Conservation (phyloP, 2,113 vertebrate genomes). For the Taxidea taxus region DNA sequence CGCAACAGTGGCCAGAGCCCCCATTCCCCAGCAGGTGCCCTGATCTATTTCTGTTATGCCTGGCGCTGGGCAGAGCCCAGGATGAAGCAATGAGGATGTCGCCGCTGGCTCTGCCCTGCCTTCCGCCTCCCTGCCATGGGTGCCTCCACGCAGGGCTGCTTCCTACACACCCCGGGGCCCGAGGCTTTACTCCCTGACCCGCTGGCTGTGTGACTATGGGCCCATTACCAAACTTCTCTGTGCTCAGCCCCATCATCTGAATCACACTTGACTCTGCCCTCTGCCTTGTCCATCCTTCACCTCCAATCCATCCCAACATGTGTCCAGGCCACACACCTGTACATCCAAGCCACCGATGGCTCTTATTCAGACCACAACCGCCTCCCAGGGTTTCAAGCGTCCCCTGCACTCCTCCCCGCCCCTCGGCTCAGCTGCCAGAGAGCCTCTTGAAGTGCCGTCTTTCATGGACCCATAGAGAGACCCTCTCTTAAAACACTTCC, state of each 20-base stretch:
- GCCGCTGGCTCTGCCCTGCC: neutral
- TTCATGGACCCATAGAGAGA: neutral
- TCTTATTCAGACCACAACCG: neutral
- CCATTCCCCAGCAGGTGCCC: neutral
- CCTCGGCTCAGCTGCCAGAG: neutral
- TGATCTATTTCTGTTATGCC: neutral
- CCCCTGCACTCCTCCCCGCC: neutral
- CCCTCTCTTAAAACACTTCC: neutral
- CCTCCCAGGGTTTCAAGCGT: neutral
- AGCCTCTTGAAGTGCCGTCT: neutral
- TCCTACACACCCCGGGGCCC: neutral
- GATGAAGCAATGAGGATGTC: fast-evolving
- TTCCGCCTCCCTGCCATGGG: fast-evolving
- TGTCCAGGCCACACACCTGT: neutral
- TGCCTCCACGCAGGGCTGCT: fast-evolving
- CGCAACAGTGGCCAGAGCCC: neutral
- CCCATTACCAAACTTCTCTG: neutral
- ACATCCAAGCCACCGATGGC: neutral
- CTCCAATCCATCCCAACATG: neutral
- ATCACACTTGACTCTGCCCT: neutral
- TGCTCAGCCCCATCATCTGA: neutral
- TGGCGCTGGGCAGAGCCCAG: neutral
- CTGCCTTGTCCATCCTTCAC: neutral
- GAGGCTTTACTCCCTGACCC: neutral
- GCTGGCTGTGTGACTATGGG: neutral